phyloP scores from a whole-genome alignment of 1,140 invertebrate genomes.

The Neoseiulus cucumeris region DNA sequence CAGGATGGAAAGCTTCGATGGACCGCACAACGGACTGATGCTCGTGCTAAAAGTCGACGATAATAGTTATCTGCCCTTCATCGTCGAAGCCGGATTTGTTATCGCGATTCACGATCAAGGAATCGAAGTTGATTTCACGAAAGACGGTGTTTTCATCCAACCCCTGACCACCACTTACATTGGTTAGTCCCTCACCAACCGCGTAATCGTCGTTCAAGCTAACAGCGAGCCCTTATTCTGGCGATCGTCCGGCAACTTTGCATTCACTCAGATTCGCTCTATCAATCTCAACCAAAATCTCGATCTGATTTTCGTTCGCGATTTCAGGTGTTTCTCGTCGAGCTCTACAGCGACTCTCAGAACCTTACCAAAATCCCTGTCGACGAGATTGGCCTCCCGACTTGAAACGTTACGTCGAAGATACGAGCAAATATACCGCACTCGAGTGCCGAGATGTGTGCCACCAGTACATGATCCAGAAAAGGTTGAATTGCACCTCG shows the following conservation, averaged over 20 bases:
- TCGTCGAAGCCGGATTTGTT: neutral
- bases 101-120: constrained; percentile 1
- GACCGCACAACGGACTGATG: neutral
- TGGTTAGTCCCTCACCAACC: no score
- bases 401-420: neutral
- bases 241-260: no score
- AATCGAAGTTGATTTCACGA: neutral
- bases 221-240: no score
- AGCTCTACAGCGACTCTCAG: neutral
- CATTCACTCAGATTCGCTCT: no score
- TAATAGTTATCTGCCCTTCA: neutral
- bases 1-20: neutral
- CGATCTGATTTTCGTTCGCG: no score
- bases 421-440: neutral
- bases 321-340: neutral
- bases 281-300: no score
- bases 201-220: no score
- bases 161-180: constrained; percentile 1
- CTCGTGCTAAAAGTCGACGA: neutral
- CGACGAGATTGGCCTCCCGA: neutral
- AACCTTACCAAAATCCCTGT: neutral
- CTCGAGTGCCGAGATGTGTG: neutral
- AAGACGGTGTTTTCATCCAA: constrained; percentile 6
- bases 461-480: neutral
- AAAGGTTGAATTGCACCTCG: neutral